Conservation (phyloP, 1,140 invertebrate species). For the Platyscapa corneri region DNA sequence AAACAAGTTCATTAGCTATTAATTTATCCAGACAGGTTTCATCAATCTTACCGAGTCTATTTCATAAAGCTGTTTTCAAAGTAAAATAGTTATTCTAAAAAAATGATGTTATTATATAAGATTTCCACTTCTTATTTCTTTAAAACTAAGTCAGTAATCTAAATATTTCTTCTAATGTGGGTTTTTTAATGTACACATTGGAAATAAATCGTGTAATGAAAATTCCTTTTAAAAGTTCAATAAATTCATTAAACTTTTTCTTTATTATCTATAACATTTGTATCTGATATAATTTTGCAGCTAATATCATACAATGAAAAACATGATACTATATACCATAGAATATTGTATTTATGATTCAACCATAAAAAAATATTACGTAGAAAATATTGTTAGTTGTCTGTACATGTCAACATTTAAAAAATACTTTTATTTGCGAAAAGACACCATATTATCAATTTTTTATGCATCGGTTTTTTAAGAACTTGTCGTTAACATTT, state of each 20-base stretch:
- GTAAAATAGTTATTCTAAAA: background rate
- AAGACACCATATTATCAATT: background rate
- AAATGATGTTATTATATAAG: background rate
- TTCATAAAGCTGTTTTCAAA: background rate
- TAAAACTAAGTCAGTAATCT: background rate
- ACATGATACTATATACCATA: no score
- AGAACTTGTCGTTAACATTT: background rate
- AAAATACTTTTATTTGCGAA: background rate
- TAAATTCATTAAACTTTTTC: no score
- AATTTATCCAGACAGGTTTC: background rate
- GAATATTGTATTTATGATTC: no score
- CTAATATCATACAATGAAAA: no score
- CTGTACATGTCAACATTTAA: no score
- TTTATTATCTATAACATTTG: no score
- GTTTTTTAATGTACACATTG: background rate
- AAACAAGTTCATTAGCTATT: background rate
- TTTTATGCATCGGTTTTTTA: background rate
- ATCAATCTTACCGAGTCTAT: background rate
- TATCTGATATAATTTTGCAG: no score
- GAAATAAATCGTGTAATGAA: background rate
- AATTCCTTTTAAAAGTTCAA: no score
- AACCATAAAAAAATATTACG: no score
- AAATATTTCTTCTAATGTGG: background rate
- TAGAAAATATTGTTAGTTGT: no score
- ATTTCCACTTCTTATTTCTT: background rate